phyloP scores from a whole-genome alignment of 2,113 vertebrate species.

The Odocoileus hemionus region DNA sequence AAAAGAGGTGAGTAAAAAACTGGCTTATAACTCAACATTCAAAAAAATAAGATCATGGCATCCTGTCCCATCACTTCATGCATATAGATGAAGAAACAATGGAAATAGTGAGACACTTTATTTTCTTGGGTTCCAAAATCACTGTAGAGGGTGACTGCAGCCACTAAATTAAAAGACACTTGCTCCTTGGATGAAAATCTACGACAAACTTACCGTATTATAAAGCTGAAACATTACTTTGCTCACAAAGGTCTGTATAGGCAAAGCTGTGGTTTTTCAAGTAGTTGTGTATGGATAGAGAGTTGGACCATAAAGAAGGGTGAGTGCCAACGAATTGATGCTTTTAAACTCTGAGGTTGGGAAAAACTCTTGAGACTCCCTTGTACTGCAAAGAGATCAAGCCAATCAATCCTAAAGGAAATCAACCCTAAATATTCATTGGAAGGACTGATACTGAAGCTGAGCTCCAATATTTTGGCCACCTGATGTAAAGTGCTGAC shows the following conservation, averaged over 20 bases:
- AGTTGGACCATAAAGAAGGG: not conserved
- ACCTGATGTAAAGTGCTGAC: not conserved
- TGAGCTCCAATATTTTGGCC: not conserved
- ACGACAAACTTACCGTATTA: not conserved
- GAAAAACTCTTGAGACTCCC: not conserved
- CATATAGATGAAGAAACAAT: not conserved
- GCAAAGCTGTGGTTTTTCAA: not conserved
- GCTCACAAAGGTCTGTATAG: not conserved
- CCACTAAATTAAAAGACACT: not conserved
- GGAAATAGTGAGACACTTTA: not conserved
- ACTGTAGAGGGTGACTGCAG: not conserved
- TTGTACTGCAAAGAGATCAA: not conserved
- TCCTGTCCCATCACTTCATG: not conserved
- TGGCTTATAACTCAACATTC: not conserved
- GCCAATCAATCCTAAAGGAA: not conserved
- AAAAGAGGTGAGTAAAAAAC: not conserved
- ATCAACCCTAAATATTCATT: not conserved
- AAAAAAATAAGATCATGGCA: not conserved
- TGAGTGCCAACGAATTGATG: rapidly evolving
- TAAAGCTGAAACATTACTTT: not conserved
- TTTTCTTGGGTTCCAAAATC: not conserved
- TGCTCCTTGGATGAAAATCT: not conserved
- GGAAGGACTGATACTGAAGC: not conserved
- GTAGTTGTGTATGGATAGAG: not conserved
- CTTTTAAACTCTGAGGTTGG: not conserved